These are phyloP conservation scores for Congeria kusceri DNA, from an alignment of 2,888 invertebrate genomes.

Conservation along the genomic window DNA sequence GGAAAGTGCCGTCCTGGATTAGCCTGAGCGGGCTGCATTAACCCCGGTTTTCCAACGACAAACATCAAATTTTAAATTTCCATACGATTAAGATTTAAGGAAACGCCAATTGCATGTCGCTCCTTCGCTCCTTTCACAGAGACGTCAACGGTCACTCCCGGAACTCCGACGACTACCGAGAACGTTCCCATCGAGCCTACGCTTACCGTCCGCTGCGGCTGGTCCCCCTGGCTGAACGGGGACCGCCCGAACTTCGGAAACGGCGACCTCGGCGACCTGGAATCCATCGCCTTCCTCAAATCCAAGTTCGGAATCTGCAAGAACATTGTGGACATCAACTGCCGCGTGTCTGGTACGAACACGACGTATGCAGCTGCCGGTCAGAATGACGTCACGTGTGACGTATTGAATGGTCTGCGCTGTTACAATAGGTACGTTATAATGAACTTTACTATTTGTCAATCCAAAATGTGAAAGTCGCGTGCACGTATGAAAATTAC, in stretches of 20 bases:
- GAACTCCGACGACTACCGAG: constrained; percentile 37
- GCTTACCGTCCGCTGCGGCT: constrained; percentile 67
- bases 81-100: no score
- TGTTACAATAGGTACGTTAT: constrained; percentile 79
- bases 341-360: constrained; percentile 69
- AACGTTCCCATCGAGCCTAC: constrained; percentile 40
- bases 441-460: no score
- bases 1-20: no score
- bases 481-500: no score
- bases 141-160: constrained; percentile 41
- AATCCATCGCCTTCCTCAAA: constrained; percentile 69
- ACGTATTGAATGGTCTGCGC: constrained; percentile 76
- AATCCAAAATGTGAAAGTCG: no score
- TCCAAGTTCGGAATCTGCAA: constrained; percentile 73
- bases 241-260: constrained; percentile 68
- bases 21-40: no score
- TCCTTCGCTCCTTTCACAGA: background rate
- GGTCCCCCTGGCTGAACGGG: constrained; percentile 77
- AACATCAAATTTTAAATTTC: no score
- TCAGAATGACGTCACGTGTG: constrained; percentile 78
- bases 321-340: constrained; percentile 72
- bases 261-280: constrained; percentile 71
- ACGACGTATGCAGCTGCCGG: constrained; percentile 67
- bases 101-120: no score
- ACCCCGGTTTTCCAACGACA: no score